Evolutionary conservation across 2,113 vertebrate species (phyloP), one percentile per base, ranked within the genome.

Genomic region (Ahaetulla prasina): DNA sequence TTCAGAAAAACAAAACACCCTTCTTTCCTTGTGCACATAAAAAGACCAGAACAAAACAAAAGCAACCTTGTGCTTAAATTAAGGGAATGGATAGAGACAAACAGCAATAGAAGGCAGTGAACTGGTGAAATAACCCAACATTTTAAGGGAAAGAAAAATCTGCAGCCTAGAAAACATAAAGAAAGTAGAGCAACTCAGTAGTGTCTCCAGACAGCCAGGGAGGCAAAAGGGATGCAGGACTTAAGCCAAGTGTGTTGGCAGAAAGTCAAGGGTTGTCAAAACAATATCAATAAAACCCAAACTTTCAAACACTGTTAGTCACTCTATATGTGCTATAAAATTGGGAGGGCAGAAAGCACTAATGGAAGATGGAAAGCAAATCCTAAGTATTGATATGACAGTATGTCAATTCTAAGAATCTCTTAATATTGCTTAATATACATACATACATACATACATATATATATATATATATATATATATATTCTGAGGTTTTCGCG

Each of bases 181-280:
- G 23, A 63, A 87, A 91, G 22, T n/a, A 39, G 22, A 43, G 87
- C 35, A 52, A 68, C 80, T 22, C 53, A 57, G 27, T 18, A 88
- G n/a, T 88, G 9, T 91, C 94, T 94, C 27, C 87, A 87, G 54
- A 91, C 95, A 96, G 85, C 12, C 90, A 92, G 52, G 45, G 60
- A 92, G 89, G 93, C 92, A 95, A 96, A 91, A 95, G 94, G 88
- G 88, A 95, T 88, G 50, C 52, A 93, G 93, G 53, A 30, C 49
- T 92, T 54, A 85, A 96, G 95, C 93, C 95, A 96, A 90, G 20
- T 54, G 92, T 93, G 60, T 0, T 96, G 96, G 96, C 96, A 95
- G 90, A 52, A 94, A 95, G 91, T 94, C 94, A 96, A 94, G 53
- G 91, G 30, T 86, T 96, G 96, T 95, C 96, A 96, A 93, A 95